A percentile compares a stretch with the other conserved stretches of the same genome.
phyloP scores from a whole-genome alignment of 2,888 invertebrate genomes.

The Dorcus parallelipipedus region DNA sequence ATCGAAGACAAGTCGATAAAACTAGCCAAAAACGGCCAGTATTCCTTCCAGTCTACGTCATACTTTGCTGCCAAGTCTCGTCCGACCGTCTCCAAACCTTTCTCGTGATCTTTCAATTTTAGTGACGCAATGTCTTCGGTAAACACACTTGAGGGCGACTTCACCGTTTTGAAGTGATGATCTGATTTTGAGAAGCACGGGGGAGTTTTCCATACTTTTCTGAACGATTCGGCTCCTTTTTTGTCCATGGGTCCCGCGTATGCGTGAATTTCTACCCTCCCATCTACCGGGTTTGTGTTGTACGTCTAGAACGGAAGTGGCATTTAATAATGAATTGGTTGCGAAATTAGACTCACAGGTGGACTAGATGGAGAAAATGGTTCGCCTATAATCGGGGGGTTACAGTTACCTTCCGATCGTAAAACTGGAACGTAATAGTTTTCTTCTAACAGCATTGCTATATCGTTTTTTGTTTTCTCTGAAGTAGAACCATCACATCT shows the following conservation, averaged over 20 bases:
- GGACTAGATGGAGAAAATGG: slow-evolving; percentile 73
- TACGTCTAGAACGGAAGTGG: slow-evolving; percentile 52
- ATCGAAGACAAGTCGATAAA: slow-evolving; percentile 73
- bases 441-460: slow-evolving; percentile 64
- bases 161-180: too few species aligned
- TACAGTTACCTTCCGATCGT: slow-evolving; percentile 70
- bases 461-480: slow-evolving; percentile 52
- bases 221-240: slow-evolving; percentile 66
- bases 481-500: slow-evolving; percentile 51
- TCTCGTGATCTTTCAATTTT: slow-evolving; percentile 65
- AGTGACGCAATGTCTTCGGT: slow-evolving; percentile 27
- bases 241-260: slow-evolving; percentile 91
- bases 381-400: slow-evolving; percentile 72
- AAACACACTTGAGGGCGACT: not conserved
- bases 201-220: slow-evolving; percentile 81
- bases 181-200: slow-evolving; percentile 50
- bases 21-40: slow-evolving; percentile 85
- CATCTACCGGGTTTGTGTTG: slow-evolving; percentile 63
- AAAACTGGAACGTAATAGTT: slow-evolving; percentile 86
- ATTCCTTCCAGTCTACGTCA: slow-evolving; percentile 82
- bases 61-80: slow-evolving; percentile 69
- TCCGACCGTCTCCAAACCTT: slow-evolving; percentile 85
- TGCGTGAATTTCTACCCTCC: slow-evolving; percentile 74
- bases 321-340: not conserved
- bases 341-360: slow-evolving; percentile 53